Evolutionary conservation across 2,113 vertebrate genomes (phyloP), one percentile per base, ranked within the genome.

Genomic region (Eulemur rufifrons): DNA sequence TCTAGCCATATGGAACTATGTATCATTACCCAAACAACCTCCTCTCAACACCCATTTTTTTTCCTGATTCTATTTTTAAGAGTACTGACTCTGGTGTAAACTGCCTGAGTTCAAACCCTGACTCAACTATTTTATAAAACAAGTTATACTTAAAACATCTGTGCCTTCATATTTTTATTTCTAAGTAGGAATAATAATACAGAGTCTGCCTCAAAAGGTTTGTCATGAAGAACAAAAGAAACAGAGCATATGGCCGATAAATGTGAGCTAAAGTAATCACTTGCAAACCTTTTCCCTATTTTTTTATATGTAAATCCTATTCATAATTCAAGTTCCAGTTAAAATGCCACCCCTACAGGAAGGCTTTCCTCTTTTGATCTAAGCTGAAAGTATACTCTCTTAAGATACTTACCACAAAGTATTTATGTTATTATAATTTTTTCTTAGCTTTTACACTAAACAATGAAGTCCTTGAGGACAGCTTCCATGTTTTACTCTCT

Each of bases 31-130:
- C 50, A 89, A 83, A 88, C 7, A 84, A 56, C 6, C 14, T 56
- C 32, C 64, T 89, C 12, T 89, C 80, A 61, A 66, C 8, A 66
- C 20, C 27, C 12, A 47, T 66, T 66, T 39, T 39, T 39, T 39
- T 92, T 92, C 52, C 32, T 66, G 1, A 80, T 64, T 85, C 42
- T 77, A 37, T 85, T 84, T 96, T 88, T 92, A 63, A 91, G 52
- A 77, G 20, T 32, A 68, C 3, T 29, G 11, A 7, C 45, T 78
- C 25, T 71, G 83, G 2, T 6, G 32, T 73, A 94, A 94, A 66
- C 6, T 54, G 12, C 25, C 39, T 18, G 89, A 64, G 25, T 81
- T 54, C 32, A 86, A 82, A 86, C 42, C 14, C 50, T 59, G 15
- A 74, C 1, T 74, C 6, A 23, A 91, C n/a, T 37, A 56, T 20